phyloP scores from a whole-genome alignment of 2,797 vertebrate species.

The Pogoniulus pusillus region DNA sequence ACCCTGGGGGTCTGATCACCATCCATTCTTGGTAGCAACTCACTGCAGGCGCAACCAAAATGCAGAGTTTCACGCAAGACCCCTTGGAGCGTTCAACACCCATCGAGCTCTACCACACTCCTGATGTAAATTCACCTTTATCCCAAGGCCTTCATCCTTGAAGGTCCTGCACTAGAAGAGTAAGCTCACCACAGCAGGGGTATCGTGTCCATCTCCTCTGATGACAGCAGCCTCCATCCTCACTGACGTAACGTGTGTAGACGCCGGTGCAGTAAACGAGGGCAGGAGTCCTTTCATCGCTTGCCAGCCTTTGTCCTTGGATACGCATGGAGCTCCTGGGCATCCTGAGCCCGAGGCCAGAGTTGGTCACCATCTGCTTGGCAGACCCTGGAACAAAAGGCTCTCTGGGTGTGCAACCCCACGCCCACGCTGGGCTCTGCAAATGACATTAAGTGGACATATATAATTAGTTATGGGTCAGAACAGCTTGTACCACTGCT shows the following conservation, averaged over 20 bases:
- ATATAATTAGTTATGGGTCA: neutral
- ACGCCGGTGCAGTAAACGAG: neutral
- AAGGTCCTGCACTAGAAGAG: neutral
- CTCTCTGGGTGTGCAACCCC: neutral
- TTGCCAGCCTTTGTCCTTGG: slow-evolving; percentile 61
- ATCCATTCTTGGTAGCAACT: neutral
- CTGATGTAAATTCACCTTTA: neutral
- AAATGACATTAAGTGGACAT: slow-evolving; percentile 25
- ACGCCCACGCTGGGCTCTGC: neutral
- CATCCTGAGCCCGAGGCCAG: slow-evolving; percentile 44
- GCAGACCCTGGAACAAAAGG: neutral
- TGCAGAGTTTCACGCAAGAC: neutral
- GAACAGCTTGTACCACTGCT: neutral
- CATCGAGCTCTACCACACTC: neutral
- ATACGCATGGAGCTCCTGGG: neutral
- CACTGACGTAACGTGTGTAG: fast-evolving
- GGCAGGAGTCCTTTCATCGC: slow-evolving; percentile 37
- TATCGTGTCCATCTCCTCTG: neutral
- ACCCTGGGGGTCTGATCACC: neutral
- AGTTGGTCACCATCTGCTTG: neutral
- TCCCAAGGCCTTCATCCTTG: neutral
- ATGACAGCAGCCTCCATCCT: neutral
- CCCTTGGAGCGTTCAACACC: fast-evolving
- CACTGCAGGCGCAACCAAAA: neutral
- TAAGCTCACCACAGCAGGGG: neutral